phyloP scores from a whole-genome alignment of 1,140 invertebrate genomes.

The Dendrolimus punctatus region DNA sequence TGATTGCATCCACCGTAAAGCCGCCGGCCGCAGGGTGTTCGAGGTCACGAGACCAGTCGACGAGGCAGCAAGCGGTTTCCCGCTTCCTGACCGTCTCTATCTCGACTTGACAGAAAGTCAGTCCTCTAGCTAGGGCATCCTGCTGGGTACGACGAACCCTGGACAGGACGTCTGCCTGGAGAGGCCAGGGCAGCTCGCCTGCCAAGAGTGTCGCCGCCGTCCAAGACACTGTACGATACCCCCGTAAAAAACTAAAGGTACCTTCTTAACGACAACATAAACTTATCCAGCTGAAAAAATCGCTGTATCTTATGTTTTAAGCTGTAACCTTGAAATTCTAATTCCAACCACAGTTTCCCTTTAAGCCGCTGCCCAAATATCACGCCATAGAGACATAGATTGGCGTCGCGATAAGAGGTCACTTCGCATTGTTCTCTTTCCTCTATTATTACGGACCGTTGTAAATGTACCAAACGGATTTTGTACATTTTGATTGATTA shows the following conservation, averaged over 20 bases:
- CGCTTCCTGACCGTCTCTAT: no score
- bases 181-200: no score
- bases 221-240: no score
- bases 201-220: no score
- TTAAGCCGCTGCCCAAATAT: conserved; percentile 51
- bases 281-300: background rate
- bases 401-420: conserved; percentile 36
- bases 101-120: no score
- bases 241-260: background rate
- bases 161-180: no score
- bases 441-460: conserved; percentile 37
- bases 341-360: conserved; percentile 53
- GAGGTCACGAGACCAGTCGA: no score
- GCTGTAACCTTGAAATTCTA: conserved; percentile 36
- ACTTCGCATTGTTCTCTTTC: conserved; percentile 44
- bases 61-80: no score
- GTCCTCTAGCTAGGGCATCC: no score
- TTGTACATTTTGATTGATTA: conserved; percentile 7
- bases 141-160: no score
- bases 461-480: background rate
- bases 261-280: background rate
- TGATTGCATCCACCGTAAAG: no score
- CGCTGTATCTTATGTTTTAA: conserved; percentile 20
- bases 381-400: conserved; percentile 51
- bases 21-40: no score